Evolutionary conservation across 2,888 invertebrate genomes (phyloP).

Genomic region (Calliopum simillimum): DNA sequence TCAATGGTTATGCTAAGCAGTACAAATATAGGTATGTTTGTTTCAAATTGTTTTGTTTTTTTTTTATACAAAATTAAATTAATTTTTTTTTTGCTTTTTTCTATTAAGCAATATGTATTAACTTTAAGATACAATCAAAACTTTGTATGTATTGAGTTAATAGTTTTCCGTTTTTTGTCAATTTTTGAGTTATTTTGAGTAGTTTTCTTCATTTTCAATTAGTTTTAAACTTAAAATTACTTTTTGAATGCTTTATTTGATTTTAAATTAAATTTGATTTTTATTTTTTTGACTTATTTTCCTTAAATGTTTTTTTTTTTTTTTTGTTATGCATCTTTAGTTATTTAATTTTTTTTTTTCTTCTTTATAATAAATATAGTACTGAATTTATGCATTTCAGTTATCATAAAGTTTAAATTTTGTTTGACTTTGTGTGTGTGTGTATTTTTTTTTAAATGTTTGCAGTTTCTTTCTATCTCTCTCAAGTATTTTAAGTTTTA

Average conservation of each 20-base stretch:
- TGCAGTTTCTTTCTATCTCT: constrained; percentile 30
- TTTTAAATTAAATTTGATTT: constrained; percentile 22
- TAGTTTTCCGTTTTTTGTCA: background rate
- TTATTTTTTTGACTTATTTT: constrained; percentile 1
- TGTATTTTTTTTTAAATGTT: constrained; percentile 19
- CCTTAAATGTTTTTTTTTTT: background rate
- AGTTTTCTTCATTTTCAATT: background rate
- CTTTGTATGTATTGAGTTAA: no score
- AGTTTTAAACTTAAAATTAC: constrained; percentile 16
- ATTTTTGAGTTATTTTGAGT: background rate
- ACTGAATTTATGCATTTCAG: constrained; percentile 12
- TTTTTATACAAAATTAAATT: no score
- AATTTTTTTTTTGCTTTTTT: no score
- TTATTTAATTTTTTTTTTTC: no score
- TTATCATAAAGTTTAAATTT: constrained; percentile 15
- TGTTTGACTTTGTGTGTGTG: constrained; percentile 1
- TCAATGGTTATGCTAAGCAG: no score
- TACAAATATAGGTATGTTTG: no score
- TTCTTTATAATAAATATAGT: constrained; percentile 10
- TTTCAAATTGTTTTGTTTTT: no score
- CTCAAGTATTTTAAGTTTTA: constrained; percentile 14
- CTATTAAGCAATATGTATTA: no score
- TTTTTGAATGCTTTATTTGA: constrained; percentile 17
- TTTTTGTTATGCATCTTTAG: background rate
- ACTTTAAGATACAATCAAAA: no score